phyloP scores from a whole-genome alignment of 1,140 invertebrate genomes.

The Brachionus rotundiformis region DNA sequence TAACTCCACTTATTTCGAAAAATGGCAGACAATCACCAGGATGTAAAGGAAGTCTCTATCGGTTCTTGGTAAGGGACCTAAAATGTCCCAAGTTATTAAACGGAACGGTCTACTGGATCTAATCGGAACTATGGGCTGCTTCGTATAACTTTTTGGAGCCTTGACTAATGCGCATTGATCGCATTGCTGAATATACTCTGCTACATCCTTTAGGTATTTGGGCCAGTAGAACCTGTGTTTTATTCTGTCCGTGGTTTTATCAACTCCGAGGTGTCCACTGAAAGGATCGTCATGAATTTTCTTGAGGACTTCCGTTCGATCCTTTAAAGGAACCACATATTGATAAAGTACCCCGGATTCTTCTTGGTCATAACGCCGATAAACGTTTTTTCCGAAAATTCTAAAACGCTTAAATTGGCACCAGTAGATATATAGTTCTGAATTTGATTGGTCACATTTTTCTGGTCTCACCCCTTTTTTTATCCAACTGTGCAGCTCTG shows the following conservation, averaged over 20 bases:
- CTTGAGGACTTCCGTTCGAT: neutral
- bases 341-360: neutral
- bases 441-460: no score
- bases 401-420: no score
- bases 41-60: neutral
- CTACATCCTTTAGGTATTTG: neutral
- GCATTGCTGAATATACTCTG: neutral
- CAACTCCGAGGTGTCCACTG: neutral
- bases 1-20: slow-evolving; percentile 16
- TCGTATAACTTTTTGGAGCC: neutral
- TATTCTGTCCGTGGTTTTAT: neutral
- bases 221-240: slow-evolving; percentile 14
- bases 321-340: neutral
- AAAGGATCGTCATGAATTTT: neutral
- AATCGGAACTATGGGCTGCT: no score
- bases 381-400: neutral
- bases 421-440: no score
- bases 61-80: neutral
- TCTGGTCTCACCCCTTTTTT: no score
- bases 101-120: neutral
- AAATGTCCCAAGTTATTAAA: neutral
- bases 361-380: neutral
- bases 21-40: neutral
- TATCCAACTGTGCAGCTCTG: no score
- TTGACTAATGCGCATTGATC: neutral